phyloP scores from a whole-genome alignment of 2,797 vertebrate genomes.

The Fringilla coelebs region DNA sequence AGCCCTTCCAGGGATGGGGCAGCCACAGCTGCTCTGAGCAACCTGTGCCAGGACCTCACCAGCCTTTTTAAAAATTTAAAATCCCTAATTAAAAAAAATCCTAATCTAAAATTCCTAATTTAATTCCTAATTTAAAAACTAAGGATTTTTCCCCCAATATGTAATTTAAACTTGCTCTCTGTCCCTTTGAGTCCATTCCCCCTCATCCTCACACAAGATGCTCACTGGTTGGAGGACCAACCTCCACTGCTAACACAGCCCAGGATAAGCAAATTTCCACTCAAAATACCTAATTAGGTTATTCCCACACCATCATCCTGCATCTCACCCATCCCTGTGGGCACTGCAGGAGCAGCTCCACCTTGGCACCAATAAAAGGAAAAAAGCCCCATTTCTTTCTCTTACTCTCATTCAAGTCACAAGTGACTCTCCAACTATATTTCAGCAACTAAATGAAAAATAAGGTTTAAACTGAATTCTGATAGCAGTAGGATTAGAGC shows the following conservation, averaged over 20 bases:
- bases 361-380: background rate
- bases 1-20: background rate
- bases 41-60: background rate
- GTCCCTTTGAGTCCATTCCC: background rate
- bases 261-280: background rate
- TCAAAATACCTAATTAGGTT: background rate
- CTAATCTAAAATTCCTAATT: background rate
- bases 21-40: background rate
- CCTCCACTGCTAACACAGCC: background rate
- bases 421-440: conserved; percentile 31
- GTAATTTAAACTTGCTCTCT: background rate
- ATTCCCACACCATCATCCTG: background rate
- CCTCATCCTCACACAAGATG: background rate
- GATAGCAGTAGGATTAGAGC: conserved; percentile 54
- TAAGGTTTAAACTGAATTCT: conserved; percentile 52
- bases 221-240: background rate
- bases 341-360: background rate
- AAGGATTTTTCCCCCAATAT: background rate
- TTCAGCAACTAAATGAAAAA: conserved; percentile 58
- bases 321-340: background rate
- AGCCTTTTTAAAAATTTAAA: background rate
- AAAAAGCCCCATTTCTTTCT: background rate
- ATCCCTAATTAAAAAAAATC: background rate
- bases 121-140: background rate
- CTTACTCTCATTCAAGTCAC: background rate